Evolutionary conservation across 1,140 invertebrate species (phyloP).

Genomic region (Orchestia grillus): DNA sequence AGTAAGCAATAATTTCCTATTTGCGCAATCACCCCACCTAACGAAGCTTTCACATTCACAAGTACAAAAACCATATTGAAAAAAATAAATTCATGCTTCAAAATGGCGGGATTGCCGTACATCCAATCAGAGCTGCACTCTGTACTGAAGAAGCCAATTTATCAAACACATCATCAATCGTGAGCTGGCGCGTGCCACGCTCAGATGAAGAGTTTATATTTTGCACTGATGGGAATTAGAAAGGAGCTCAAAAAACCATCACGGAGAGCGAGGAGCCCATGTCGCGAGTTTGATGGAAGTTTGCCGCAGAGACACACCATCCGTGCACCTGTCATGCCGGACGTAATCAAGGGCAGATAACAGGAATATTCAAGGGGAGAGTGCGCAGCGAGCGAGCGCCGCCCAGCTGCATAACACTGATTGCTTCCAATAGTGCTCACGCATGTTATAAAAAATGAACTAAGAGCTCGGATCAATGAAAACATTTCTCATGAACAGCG

Average conservation of each 20-base stretch:
- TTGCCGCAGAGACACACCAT: neutral
- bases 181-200: conserved; percentile 13
- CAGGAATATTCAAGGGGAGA: neutral
- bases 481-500: neutral
- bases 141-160: conserved; percentile 35
- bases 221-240: conserved; percentile 28
- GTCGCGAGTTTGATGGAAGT: conserved; percentile 25
- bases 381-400: no score
- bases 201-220: conserved; percentile 48
- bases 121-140: conserved; percentile 27
- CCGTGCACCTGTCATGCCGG: neutral
- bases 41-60: neutral
- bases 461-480: neutral
- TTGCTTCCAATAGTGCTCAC: neutral
- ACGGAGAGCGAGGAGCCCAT: conserved; percentile 9
- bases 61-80: neutral
- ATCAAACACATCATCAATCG: conserved; percentile 51
- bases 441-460: neutral
- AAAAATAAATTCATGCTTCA: neutral
- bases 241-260: conserved; percentile 45
- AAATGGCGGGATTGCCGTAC: conserved; percentile 13
- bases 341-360: neutral
- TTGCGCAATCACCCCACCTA: neutral
- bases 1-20: neutral
- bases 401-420: neutral